These are phyloP conservation scores for Novumbra hubbsi DNA, from an alignment of 2,797 vertebrate species.

Conservation along the genomic window DNA sequence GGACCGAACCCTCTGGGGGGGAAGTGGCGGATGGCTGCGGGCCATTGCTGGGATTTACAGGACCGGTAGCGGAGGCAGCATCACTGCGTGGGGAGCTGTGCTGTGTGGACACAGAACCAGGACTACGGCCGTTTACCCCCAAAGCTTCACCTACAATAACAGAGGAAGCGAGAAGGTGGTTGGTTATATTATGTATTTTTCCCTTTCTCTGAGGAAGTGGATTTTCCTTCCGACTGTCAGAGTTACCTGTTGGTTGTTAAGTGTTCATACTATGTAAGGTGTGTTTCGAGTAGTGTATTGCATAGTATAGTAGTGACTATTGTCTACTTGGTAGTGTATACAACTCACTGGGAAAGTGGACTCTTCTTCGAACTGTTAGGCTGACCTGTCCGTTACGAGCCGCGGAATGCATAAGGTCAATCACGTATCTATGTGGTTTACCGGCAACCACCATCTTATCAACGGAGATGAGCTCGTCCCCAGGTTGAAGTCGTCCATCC, in stretches of 20 bases:
- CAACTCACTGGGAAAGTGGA: constrained; percentile 84
- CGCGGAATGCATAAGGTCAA: constrained; percentile 98
- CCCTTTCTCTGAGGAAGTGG: neutral
- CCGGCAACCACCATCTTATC: constrained; percentile 96
- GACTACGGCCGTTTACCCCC: constrained; percentile 92
- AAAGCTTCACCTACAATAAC: constrained; percentile 83
- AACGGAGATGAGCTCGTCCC: constrained; percentile 95
- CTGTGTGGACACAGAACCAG: constrained; percentile 90
- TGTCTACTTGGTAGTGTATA: constrained; percentile 4
- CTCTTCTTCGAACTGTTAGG: constrained; percentile 95
- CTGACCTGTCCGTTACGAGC: constrained; percentile 97
- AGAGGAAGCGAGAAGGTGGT: neutral
- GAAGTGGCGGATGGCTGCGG: constrained; percentile 75
- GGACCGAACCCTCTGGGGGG: constrained; percentile 78
- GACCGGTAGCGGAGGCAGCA: constrained; percentile 76
- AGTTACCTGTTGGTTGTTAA: neutral
- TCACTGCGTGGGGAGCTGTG: constrained; percentile 95
- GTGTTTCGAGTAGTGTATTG: neutral
- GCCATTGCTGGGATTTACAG: constrained; percentile 74
- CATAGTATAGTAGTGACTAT: neutral
- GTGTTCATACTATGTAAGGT: neutral
- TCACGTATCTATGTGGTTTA: constrained; percentile 98
- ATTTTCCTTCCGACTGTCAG: neutral
- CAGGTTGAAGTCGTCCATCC: constrained; percentile 92
- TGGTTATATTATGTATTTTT: neutral